phyloP scores from a whole-genome alignment of 2,113 vertebrate species.

The Passer domesticus region DNA sequence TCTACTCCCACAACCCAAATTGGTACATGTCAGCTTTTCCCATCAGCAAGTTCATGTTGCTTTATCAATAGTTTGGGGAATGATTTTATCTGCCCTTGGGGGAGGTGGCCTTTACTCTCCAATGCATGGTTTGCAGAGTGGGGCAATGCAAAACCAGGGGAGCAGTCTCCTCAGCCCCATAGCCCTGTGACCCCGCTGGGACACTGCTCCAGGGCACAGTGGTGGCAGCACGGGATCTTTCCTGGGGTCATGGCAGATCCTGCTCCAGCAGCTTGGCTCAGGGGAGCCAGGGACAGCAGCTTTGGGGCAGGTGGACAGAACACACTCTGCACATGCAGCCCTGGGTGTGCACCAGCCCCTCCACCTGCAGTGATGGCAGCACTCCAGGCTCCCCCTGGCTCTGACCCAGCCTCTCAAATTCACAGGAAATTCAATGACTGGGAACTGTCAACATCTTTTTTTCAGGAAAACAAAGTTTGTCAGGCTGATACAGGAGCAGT shows the following conservation, averaged over 20 bases:
- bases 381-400: not conserved
- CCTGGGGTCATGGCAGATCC: not conserved
- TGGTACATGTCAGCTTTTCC: not conserved
- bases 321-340: accelerated
- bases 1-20: not conserved
- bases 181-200: accelerated
- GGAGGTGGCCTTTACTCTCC: not conserved
- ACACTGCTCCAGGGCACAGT: not conserved
- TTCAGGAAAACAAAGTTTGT: not conserved
- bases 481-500: not conserved
- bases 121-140: accelerated
- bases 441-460: not conserved
- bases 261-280: not conserved
- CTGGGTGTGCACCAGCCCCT: not conserved
- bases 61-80: not conserved
- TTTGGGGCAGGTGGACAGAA: not conserved
- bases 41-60: not conserved
- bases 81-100: not conserved
- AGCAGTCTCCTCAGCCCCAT: accelerated
- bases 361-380: not conserved
- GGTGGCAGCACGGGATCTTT: not conserved
- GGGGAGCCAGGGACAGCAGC: accelerated
- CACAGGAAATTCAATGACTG: no score
- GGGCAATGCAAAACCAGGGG: not conserved
- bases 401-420: not conserved